phyloP scores from a whole-genome alignment of 2,888 invertebrate genomes.

The Syritta pipiens region DNA sequence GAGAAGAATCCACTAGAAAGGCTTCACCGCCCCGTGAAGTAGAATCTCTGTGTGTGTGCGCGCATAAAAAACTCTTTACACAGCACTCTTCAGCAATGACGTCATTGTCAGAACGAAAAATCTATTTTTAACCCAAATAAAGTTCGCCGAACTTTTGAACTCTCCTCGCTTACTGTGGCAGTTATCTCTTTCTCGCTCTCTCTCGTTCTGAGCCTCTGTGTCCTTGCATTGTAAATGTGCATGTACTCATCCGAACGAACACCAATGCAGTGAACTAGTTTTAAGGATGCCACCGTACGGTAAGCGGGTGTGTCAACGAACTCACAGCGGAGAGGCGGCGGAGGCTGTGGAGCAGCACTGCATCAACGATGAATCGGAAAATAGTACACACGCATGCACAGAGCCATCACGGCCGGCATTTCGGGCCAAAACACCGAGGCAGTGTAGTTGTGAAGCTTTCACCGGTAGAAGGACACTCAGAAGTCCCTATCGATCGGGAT shows the following conservation, averaged over 20 bases:
- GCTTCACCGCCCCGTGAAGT: not conserved
- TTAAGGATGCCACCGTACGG: conserved; percentile 57
- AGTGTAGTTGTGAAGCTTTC: not conserved
- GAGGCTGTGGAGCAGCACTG: conserved; percentile 16
- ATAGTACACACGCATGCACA: conserved; percentile 9
- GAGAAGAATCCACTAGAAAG: conserved; percentile 45
- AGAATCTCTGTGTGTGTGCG: conserved; percentile 27
- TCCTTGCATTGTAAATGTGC: not conserved
- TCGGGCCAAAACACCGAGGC: conserved; percentile 7
- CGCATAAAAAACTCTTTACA: conserved; percentile 7
- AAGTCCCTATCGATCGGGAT: not conserved
- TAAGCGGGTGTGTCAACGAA: conserved; percentile 56
- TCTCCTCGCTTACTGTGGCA: not conserved
- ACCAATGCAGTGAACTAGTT: conserved; percentile 57
- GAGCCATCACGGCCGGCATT: conserved; percentile 26
- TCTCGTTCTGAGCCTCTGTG: not conserved
- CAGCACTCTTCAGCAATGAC: conserved; percentile 44
- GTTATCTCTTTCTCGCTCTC: not conserved
- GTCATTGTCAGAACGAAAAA: conserved; percentile 50
- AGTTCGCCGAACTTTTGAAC: conserved; percentile 50
- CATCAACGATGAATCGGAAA: conserved; percentile 31
- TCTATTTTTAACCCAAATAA: conserved; percentile 64
- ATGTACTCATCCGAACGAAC: conserved; percentile 8
- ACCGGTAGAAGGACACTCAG: conserved; percentile 46
- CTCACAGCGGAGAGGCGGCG: conserved; percentile 4